Evolutionary conservation across 2,888 invertebrate species (phyloP), one percentile per base, ranked within the genome.

Genomic region (Drosophila paranaensis): DNA sequence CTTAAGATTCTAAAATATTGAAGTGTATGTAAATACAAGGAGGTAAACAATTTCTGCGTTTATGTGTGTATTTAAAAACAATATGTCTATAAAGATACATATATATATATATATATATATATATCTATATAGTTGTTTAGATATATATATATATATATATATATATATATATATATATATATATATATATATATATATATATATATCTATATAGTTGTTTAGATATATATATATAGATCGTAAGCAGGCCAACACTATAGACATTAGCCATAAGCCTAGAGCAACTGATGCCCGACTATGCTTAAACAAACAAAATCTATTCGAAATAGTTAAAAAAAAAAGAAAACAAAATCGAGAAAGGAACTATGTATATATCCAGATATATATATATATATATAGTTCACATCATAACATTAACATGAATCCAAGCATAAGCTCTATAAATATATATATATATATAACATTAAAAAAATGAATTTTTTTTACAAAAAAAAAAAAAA

Each of bases 211-310:
- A 20, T 46, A 60, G 20, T 20, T 20, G 20, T 20, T 20, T 46
- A 37, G 56, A 53, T 56, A 35, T 51, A 60, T 51, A 45, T 46
- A 39, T n/a, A 10, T 39, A 48, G 30, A 48, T 33, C 48, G 51
- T 76, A 79, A 76, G 71, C 56, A 46, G 51, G 61, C 80, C 74
- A 78, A 62, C 30, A 62, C 30, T 37, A 43, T 39, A 25, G 20
- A 56, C 45, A 64, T 37, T 55, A 67, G 81, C 81, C 77, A 77
- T 77, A 81, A 77, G 78, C 67, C 78, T 60, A 40, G 71, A 63
- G 81, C 63, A 66, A 11, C 11, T 0, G 60, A 76, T 58, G 57
- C 62, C 42, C 48, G 39, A 58, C 33, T 45, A 54, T 69, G 71
- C 45, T 70, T 37, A 30, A 53, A 53, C 20, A 42, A 43, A 33